phyloP scores from a whole-genome alignment of 1,140 invertebrate species.

The Magallana angulata region DNA sequence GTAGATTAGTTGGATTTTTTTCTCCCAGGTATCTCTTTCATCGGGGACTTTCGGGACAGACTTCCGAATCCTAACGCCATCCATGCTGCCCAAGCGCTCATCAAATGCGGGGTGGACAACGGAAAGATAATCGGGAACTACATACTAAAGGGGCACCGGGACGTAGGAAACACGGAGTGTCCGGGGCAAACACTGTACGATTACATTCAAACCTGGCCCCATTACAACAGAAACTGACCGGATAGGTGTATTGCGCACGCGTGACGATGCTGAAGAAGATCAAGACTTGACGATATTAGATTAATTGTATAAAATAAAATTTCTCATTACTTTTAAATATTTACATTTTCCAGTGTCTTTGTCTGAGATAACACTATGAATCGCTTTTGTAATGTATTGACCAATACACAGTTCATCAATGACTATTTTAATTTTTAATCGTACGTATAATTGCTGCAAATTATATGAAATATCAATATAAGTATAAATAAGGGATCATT shows the following conservation, averaged over 20 bases:
- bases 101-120: constrained; percentile 65
- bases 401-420: too few species aligned
- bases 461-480: too few species aligned
- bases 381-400: too few species aligned
- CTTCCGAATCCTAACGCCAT: constrained; percentile 65
- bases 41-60: constrained; percentile 80
- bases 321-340: too few species aligned
- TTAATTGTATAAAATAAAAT: background rate
- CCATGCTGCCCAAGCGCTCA: constrained; percentile 62
- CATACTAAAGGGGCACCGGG: constrained; percentile 68
- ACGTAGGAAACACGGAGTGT: constrained; percentile 64
- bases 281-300: too few species aligned
- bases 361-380: too few species aligned
- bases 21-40: constrained; percentile 79
- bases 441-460: too few species aligned
- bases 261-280: too few species aligned
- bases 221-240: constrained; percentile 62
- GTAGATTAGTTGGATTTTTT: background rate
- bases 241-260: too few species aligned
- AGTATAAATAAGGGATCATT: too few species aligned
- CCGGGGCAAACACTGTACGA: constrained; percentile 78
- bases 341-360: too few species aligned
- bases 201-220: constrained; percentile 81
- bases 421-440: too few species aligned
- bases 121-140: constrained; percentile 63